Percentiles rank a stretch among this genome's conserved stretches.
Conservation (phyloP, 2,888 invertebrate species). For the Cacoxenus indagator region DNA sequence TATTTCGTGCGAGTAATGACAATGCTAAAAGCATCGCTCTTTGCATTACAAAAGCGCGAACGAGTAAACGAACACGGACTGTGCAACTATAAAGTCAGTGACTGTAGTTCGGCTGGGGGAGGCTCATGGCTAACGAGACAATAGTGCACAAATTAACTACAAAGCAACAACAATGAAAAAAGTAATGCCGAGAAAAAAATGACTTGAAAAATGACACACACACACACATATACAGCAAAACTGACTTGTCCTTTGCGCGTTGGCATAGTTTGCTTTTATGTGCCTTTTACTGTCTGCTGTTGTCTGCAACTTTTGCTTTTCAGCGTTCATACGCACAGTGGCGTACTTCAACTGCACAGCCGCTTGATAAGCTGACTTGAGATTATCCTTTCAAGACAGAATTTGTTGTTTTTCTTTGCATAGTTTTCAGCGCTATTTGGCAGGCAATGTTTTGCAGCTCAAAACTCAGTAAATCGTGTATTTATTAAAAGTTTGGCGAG, state of each 20-base stretch:
- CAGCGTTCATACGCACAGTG: not conserved
- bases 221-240: not conserved
- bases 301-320: slow-evolving; percentile 10
- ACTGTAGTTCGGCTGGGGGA: not conserved
- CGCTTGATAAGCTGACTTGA: not conserved
- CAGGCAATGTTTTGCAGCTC: slow-evolving; percentile 26
- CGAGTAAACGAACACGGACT: slow-evolving; percentile 16
- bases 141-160: slow-evolving; percentile 64
- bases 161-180: slow-evolving; percentile 39
- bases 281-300: not conserved
- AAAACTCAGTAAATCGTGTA: slow-evolving; percentile 51
- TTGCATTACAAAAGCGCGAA: slow-evolving; percentile 32
- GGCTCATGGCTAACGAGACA: slow-evolving; percentile 37
- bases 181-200: not conserved
- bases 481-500: slow-evolving; percentile 57
- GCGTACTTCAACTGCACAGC: not conserved
- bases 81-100: not conserved
- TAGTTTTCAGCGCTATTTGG: slow-evolving; percentile 49
- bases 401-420: slow-evolving; percentile 22
- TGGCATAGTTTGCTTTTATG: too few relatives aligned
- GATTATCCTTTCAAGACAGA: not conserved
- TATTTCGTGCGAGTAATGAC: slow-evolving; percentile 12
- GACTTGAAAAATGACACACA: not conserved
- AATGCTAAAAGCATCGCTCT: slow-evolving; percentile 33
- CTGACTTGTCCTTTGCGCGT: too few relatives aligned